These are phyloP conservation scores for Aphrophora alni DNA, from an alignment of 2,888 invertebrate genomes.

Conservation along the genomic window DNA sequence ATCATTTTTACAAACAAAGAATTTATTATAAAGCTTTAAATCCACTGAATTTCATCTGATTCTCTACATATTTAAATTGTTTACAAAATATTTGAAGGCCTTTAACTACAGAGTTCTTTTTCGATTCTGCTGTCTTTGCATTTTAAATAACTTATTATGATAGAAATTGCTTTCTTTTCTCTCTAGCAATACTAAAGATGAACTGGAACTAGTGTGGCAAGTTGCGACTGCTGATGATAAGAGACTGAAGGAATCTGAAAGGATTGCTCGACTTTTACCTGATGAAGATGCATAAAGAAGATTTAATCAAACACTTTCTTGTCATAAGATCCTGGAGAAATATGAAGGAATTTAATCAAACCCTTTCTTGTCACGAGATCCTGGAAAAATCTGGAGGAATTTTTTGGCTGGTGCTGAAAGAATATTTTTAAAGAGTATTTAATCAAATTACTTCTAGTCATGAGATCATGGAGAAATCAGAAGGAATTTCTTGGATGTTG, in stretches of 20 bases:
- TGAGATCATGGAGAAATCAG: not conserved
- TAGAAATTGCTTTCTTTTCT: too few species aligned
- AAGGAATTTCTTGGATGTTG: too few species aligned
- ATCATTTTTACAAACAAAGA: too few species aligned
- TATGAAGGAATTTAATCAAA: not conserved
- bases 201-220: constrained; percentile 40
- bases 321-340: not conserved
- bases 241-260: constrained; percentile 26
- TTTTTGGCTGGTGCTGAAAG: constrained; percentile 15
- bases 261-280: constrained; percentile 28
- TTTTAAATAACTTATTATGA: not conserved
- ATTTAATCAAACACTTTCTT: not conserved
- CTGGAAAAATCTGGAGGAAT: constrained; percentile 25
- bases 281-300: constrained; percentile 21
- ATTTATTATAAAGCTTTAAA: too few species aligned
- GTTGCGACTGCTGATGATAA: constrained; percentile 32
- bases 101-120: too few species aligned
- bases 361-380: not conserved
- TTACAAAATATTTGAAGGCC: too few species aligned
- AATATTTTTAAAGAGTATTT: not conserved
- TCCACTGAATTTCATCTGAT: too few species aligned
- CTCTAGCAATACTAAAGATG: constrained; percentile 39
- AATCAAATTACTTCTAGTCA: not conserved
- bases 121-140: too few species aligned
- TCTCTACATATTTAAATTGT: too few species aligned